phyloP scores from a whole-genome alignment of 1,140 invertebrate genomes.

The Ladona fulva region DNA sequence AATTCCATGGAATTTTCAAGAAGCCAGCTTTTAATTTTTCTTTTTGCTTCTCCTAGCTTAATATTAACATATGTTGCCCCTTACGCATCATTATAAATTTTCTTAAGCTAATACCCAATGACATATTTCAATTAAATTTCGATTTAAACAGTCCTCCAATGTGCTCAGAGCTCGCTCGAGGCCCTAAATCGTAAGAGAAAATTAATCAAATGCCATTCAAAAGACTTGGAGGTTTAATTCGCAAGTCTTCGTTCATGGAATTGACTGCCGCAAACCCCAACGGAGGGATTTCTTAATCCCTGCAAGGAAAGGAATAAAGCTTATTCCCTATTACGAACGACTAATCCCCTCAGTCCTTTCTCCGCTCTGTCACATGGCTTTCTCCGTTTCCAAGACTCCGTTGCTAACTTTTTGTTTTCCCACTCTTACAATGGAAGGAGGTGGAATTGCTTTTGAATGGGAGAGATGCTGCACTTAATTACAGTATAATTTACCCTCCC shows the following conservation, averaged over 20 bases:
- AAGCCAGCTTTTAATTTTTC: too few species aligned
- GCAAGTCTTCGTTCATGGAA: neutral
- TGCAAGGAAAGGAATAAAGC: slow-evolving; percentile 5
- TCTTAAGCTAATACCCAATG: neutral
- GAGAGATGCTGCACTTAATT: too few species aligned
- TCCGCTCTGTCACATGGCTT: neutral
- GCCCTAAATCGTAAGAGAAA: neutral
- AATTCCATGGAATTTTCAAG: too few species aligned
- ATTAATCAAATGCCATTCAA: slow-evolving; percentile 10
- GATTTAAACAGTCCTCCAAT: neutral
- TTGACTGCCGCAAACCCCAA: slow-evolving; percentile 2
- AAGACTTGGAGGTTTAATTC: neutral
- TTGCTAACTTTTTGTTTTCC: too few species aligned
- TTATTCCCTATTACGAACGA: neutral
- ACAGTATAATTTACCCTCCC: too few species aligned
- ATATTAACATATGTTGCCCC: too few species aligned
- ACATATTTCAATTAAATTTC: neutral
- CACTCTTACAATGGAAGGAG: too few species aligned
- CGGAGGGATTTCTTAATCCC: neutral
- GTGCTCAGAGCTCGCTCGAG: neutral
- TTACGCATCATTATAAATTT: too few species aligned
- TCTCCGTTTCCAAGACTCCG: too few species aligned
- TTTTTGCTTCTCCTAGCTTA: too few species aligned
- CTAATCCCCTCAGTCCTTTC: neutral
- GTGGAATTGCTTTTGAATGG: too few species aligned